Conservation (phyloP, 2,888 invertebrate species). For the Ormia ochracea region DNA sequence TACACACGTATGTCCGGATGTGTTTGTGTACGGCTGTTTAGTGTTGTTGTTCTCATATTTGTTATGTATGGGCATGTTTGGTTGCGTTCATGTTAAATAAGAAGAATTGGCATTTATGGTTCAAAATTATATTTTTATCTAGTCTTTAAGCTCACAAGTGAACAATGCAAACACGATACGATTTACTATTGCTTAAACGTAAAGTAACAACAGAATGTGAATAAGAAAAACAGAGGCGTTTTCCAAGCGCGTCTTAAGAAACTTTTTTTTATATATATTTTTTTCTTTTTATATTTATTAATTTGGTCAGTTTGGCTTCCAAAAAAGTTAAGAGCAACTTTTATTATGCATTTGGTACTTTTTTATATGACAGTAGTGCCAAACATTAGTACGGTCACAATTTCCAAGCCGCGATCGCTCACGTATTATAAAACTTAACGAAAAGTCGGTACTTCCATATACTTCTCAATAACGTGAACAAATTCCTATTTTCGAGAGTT, state of each 20-base stretch:
- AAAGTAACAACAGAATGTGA: background rate
- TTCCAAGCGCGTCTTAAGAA: constrained; percentile 22
- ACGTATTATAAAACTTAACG: too few relatives aligned
- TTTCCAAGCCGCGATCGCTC: background rate
- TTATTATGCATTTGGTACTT: background rate
- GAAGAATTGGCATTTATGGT: constrained; percentile 33
- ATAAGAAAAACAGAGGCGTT: constrained; percentile 43
- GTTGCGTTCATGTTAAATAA: constrained; percentile 37
- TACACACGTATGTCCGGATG: background rate
- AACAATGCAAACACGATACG: background rate
- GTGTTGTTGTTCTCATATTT: constrained; percentile 24
- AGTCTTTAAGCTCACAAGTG: constrained; percentile 32
- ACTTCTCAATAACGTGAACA: too few relatives aligned
- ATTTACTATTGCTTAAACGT: background rate
- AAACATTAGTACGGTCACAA: background rate
- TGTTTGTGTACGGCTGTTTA: background rate
- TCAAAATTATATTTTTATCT: constrained; percentile 36
- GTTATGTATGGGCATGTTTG: constrained; percentile 26
- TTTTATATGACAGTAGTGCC: background rate
- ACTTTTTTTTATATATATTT: background rate
- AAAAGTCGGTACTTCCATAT: too few relatives aligned
- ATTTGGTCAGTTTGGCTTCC: background rate
- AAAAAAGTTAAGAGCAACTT: background rate
- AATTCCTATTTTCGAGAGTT: too few relatives aligned
- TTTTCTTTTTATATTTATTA: background rate